Conservation (phyloP, 2,797 vertebrate genomes). For the Aphelocoma californica region DNA sequence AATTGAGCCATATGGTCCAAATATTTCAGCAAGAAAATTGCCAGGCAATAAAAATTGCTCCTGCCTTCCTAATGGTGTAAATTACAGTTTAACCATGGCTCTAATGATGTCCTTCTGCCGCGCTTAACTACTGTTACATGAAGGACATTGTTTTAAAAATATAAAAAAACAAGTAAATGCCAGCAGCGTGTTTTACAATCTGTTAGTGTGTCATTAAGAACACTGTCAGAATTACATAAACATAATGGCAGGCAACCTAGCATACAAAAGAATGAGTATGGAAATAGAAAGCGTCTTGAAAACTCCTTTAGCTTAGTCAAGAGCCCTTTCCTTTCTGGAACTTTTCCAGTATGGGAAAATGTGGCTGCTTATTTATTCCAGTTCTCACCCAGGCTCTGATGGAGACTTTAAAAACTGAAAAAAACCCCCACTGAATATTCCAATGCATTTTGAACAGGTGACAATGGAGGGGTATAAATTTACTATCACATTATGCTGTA, state of each 20-base stretch:
- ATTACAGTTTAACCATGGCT: slow-evolving; percentile 99
- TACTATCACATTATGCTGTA: not conserved
- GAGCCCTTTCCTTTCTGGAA: slow-evolving; percentile 55
- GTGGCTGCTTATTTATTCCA: slow-evolving; percentile 5
- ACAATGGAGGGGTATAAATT: not conserved
- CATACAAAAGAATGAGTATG: slow-evolving; percentile 74
- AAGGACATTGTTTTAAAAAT: slow-evolving; percentile 99
- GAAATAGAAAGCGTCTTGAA: slow-evolving; percentile 73
- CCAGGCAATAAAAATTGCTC: slow-evolving; percentile 99
- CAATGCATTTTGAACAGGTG: not conserved
- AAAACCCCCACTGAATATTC: not conserved
- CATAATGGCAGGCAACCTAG: slow-evolving; percentile 80
- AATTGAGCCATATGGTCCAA: slow-evolving; percentile 99
- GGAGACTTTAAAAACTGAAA: not conserved
- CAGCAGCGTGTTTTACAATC: slow-evolving; percentile 95
- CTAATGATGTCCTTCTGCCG: slow-evolving; percentile 99
- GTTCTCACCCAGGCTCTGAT: not conserved
- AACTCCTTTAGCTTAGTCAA: slow-evolving; percentile 72
- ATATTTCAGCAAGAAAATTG: slow-evolving; percentile 99
- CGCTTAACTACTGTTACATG: slow-evolving; percentile 99
- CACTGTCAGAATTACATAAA: slow-evolving; percentile 86
- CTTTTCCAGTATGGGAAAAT: slow-evolving; percentile 22
- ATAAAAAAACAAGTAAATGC: slow-evolving; percentile 86
- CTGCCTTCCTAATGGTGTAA: slow-evolving; percentile 99
- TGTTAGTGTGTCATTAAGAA: slow-evolving; percentile 95